A percentile compares a stretch with the other conserved stretches of the same genome.
Conservation (phyloP, 2,113 vertebrate genomes). For the Urocynchramus pylzowi region DNA sequence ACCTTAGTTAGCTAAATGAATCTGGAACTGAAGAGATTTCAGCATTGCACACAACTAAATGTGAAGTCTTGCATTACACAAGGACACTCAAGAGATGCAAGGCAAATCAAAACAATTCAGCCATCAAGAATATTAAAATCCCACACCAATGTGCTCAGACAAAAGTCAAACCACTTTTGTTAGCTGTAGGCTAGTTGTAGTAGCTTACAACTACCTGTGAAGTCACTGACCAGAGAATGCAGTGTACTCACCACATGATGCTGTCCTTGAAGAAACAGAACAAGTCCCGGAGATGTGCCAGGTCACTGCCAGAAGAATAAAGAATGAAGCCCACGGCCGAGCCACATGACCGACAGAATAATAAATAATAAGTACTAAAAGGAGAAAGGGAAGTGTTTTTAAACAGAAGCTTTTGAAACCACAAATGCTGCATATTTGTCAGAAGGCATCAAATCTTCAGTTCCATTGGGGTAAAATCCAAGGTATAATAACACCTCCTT, state of each 20-base stretch:
- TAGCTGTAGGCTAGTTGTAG: background rate
- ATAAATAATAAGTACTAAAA: conserved; percentile 75
- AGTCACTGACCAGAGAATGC: background rate
- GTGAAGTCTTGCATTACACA: background rate
- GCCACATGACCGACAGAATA: conserved; percentile 78
- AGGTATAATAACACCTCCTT: background rate
- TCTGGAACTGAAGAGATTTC: background rate
- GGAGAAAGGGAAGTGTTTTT: background rate
- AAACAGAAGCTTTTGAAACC: background rate
- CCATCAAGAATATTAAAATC: background rate
- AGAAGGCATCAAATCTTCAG: too few species aligned
- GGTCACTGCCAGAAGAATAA: conserved; percentile 68
- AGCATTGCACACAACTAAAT: background rate
- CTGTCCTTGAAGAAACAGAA: conserved; percentile 84
- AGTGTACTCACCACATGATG: conserved; percentile 79
- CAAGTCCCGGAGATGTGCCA: conserved; percentile 73
- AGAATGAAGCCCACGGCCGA: conserved; percentile 73
- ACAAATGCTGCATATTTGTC: background rate
- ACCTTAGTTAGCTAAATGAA: background rate
- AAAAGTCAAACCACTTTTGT: background rate
- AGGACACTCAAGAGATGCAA: background rate
- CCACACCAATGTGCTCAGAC: accelerated
- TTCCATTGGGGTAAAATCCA: background rate
- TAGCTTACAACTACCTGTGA: background rate
- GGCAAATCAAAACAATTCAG: background rate